Evolutionary conservation across 37 sponge, comb jelly and placozoan species (phyloP), one percentile per base, ranked within the genome.

Genomic region (Haliclona indistincta): DNA sequence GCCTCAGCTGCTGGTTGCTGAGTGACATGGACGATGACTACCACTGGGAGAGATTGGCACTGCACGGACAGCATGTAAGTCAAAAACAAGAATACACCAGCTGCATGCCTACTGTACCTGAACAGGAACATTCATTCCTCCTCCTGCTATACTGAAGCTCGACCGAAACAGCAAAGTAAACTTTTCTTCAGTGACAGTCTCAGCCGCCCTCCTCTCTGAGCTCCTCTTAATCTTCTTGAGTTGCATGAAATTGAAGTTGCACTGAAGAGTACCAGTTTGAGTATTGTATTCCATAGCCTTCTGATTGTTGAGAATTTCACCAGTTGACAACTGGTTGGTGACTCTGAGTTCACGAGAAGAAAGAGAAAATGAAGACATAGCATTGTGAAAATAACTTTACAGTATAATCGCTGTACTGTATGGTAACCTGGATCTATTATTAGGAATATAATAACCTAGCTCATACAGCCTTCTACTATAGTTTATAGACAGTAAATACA

Each of bases 121-220:
- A 6, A 88, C 86, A 10, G 74, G 11, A 30, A 84, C 66, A 6
- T 84, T 79, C 67, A 93, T 64, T 70, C 89, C 94, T 15, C 84
- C 84, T 37, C 89, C 86, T 10, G 82, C 82, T 15, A 93, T 77
- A 23, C 72, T 63, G 66, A 94, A 90, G 66, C 84, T 81, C 1
- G 93, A 87, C 41, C 78, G 79, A 75, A 92, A 93, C 10, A 93
- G 83, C 2, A 96, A 68, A 56, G 90, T 78, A 47, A 93, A 96
- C 70, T 96, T 96, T 73, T 93, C 93, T 40, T 96, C 97, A 22
- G 93, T 96, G 15, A 96, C 97, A 67, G 82, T 89, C 91, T 88
- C 91, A 51, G 73, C 75, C 39, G 82, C 56, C 45, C 70, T 80
- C 78, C 53, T 84, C 69, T 93, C 93, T 19, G 81, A 70, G 62